phyloP scores from a whole-genome alignment of 1,140 invertebrate genomes.

The Drosophila kepulauana region DNA sequence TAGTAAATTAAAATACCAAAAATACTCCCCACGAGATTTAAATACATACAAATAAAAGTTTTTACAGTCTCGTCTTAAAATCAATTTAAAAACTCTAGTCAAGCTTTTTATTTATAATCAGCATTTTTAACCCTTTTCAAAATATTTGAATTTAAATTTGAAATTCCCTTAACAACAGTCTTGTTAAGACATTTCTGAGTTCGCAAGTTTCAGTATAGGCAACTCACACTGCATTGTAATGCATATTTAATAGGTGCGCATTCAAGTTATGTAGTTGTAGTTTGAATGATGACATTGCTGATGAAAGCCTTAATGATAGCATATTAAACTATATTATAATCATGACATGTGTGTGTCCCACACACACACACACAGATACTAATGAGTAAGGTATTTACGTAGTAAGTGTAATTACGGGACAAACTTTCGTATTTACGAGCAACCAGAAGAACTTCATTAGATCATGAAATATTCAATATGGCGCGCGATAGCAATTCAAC shows the following conservation, averaged over 20 bases:
- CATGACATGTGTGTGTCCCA: slow-evolving; percentile 54
- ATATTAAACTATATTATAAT: slow-evolving; percentile 67
- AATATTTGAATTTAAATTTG: not conserved
- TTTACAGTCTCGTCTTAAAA: no score
- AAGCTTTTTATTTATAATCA: no score
- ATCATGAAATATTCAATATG: slow-evolving; percentile 84
- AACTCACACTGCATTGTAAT: slow-evolving; percentile 33
- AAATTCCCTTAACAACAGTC: not conserved
- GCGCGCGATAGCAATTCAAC: slow-evolving; percentile 59
- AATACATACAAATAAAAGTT: no score
- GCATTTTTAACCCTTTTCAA: no score
- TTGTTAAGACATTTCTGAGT: not conserved
- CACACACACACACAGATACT: slow-evolving; percentile 32
- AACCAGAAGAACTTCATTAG: slow-evolving; percentile 80
- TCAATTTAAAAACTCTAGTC: no score
- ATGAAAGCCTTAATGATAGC: slow-evolving; percentile 82
- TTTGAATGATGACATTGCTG: slow-evolving; percentile 81
- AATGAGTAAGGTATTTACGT: slow-evolving; percentile 44
- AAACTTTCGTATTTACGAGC: slow-evolving; percentile 48
- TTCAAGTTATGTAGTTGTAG: slow-evolving; percentile 61
- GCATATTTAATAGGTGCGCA: slow-evolving; percentile 66
- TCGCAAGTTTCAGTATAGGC: not conserved
- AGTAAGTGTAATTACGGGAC: slow-evolving; percentile 50
- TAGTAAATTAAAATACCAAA: no score
- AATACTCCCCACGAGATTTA: no score